These are phyloP conservation scores for Numenius phaeopus DNA, from an alignment of 2,797 vertebrate genomes.

Conservation along the genomic window DNA sequence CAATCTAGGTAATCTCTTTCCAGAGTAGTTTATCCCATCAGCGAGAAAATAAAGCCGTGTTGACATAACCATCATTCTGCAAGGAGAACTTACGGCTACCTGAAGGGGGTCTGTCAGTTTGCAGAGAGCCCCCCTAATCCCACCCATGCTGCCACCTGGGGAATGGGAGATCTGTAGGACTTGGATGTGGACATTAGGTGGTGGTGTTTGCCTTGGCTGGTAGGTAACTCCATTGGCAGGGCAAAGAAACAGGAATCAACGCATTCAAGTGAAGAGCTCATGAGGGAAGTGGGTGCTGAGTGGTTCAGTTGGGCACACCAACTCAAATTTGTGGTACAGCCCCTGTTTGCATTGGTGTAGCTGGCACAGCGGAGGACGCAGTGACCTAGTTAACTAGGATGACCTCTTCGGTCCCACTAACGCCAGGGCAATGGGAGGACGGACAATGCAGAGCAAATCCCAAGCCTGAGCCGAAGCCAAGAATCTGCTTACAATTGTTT, in stretches of 20 bases:
- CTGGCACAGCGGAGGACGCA: background rate
- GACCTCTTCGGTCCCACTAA: background rate
- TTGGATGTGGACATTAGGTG: background rate
- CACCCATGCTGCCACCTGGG: fast-evolving
- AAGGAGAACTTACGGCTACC: background rate
- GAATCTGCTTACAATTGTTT: constrained; percentile 90
- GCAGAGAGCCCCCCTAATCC: background rate
- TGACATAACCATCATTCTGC: background rate
- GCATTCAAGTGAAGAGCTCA: background rate
- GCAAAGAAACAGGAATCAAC: background rate
- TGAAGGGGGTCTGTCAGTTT: background rate
- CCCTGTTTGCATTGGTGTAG: background rate
- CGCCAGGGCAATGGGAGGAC: fast-evolving
- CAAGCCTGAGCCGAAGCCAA: background rate
- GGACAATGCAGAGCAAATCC: background rate
- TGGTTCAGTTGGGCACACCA: background rate
- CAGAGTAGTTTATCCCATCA: background rate
- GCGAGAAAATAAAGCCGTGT: background rate
- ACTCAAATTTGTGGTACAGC: background rate
- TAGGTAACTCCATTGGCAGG: background rate
- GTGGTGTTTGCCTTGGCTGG: background rate
- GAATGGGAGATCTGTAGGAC: background rate
- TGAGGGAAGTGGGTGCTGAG: fast-evolving
- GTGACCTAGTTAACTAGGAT: constrained; percentile 45
- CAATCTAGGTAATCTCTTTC: background rate